These are phyloP conservation scores for Tetanocera ferruginea DNA, from an alignment of 2,888 invertebrate species.

Conservation along the genomic window DNA sequence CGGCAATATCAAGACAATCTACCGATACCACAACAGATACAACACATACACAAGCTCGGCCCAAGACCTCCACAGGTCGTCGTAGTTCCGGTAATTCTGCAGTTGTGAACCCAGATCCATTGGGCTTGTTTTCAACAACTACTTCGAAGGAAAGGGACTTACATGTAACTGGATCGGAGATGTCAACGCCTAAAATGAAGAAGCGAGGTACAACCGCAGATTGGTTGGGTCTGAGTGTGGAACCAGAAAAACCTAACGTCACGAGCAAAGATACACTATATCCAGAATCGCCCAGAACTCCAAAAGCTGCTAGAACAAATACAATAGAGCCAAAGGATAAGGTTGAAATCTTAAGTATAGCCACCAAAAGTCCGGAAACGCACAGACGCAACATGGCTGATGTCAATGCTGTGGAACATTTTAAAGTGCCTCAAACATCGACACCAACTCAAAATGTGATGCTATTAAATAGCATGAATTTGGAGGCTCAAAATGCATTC, in stretches of 20 bases:
- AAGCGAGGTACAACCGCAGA: conserved; percentile 62
- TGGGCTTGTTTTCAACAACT: conserved; percentile 55
- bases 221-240: conserved; percentile 65
- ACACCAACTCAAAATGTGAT: conserved; percentile 56
- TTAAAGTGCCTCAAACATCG: background rate
- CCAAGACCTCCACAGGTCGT: conserved; percentile 65
- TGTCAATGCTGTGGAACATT: background rate
- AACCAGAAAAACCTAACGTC: conserved; percentile 43
- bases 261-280: conserved; percentile 40
- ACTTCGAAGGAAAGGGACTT: conserved; percentile 51
- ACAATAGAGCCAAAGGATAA: conserved; percentile 36
- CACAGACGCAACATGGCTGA: background rate
- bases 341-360: conserved; percentile 49
- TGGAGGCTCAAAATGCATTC: conserved; percentile 61
- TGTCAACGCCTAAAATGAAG: conserved; percentile 59
- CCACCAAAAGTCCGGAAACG: conserved; percentile 44
- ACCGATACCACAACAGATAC: conserved; percentile 67
- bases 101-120: conserved; percentile 55
- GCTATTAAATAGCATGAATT: conserved; percentile 58
- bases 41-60: conserved; percentile 53
- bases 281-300: conserved; percentile 44
- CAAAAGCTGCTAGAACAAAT: background rate
- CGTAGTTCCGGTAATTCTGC: conserved; percentile 61
- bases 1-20: conserved; percentile 66
- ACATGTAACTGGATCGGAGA: conserved; percentile 49